Percentiles rank a stretch among this genome's conserved stretches.
Conservation (phyloP, 2,113 vertebrate genomes). For the Scomber scombrus region DNA sequence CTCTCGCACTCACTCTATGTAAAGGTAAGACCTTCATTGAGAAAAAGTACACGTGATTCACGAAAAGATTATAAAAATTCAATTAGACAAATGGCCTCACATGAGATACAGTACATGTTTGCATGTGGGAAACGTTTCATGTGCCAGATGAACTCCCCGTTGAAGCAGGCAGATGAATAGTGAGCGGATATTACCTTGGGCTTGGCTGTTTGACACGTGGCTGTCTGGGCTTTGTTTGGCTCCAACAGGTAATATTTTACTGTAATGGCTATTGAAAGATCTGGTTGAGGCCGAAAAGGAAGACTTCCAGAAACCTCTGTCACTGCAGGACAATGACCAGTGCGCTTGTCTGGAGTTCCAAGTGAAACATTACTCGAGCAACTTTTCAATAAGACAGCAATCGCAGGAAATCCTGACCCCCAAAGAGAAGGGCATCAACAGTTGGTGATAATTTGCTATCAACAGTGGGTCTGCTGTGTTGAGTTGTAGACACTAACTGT, state of each 20-base stretch:
- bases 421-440: constrained; percentile 49
- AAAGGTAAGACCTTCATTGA: constrained; percentile 55
- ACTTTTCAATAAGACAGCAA: constrained; percentile 20
- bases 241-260: constrained; percentile 50
- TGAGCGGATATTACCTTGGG: constrained; percentile 33
- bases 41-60: constrained; percentile 26
- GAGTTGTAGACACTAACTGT: constrained; percentile 55
- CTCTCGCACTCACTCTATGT: constrained; percentile 25
- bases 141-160: constrained; percentile 25
- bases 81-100: constrained; percentile 37
- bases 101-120: constrained; percentile 11
- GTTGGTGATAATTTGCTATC: constrained; percentile 67
- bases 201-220: constrained; percentile 44
- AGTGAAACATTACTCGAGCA: constrained; percentile 42
- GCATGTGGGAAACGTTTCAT: constrained; percentile 38
- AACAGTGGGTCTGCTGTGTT: constrained; percentile 51
- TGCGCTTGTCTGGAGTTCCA: constrained; percentile 42
- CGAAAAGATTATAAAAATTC: constrained; percentile 37
- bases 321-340: constrained; percentile 25
- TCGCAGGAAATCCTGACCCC: constrained; percentile 33
- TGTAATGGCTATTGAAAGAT: constrained; percentile 34
- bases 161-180: constrained; percentile 35
- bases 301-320: constrained; percentile 36
- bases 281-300: no score
- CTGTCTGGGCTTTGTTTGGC: constrained; percentile 47